Percentiles rank a stretch among this genome's conserved stretches.
These are phyloP conservation scores for Lottia scabra DNA, from an alignment of 2,888 invertebrate species.

Conservation along the genomic window DNA sequence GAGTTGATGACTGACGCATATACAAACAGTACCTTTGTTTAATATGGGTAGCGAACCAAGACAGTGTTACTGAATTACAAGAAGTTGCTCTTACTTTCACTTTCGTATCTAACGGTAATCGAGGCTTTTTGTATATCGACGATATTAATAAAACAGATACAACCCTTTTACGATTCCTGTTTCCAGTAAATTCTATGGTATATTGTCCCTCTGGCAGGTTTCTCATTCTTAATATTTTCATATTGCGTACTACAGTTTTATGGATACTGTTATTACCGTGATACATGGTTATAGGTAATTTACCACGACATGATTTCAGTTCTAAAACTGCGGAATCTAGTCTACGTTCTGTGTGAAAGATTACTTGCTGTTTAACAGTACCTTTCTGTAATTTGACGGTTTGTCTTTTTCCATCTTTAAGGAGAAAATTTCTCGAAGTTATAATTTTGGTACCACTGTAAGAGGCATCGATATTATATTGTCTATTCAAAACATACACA, in stretches of 20 bases:
- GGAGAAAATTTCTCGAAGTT: slow-evolving; percentile 38
- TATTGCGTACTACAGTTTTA: slow-evolving; percentile 40
- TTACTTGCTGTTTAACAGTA: slow-evolving; percentile 18
- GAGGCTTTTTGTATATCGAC: slow-evolving; percentile 51
- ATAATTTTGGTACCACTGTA: slow-evolving; percentile 68
- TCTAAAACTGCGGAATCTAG: slow-evolving; percentile 30
- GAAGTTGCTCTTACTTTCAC: slow-evolving; percentile 56
- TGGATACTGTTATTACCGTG: slow-evolving; percentile 29
- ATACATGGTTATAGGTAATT: slow-evolving; percentile 40
- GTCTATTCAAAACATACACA: slow-evolving; percentile 73
- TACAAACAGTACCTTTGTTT: slow-evolving; percentile 66
- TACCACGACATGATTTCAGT: slow-evolving; percentile 43
- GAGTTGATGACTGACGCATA: slow-evolving; percentile 44
- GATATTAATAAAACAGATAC: slow-evolving; percentile 43
- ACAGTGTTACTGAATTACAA: slow-evolving; percentile 63
- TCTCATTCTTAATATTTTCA: slow-evolving; percentile 40
- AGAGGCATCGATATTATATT: slow-evolving; percentile 72
- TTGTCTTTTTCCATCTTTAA: slow-evolving; percentile 50
- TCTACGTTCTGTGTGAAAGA: slow-evolving; percentile 24
- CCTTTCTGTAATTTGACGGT: slow-evolving; percentile 31
- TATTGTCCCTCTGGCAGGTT: slow-evolving; percentile 46
- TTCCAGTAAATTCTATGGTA: slow-evolving; percentile 37
- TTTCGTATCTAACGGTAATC: slow-evolving; percentile 53
- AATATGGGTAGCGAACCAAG: slow-evolving; percentile 62
- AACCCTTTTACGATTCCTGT: slow-evolving; percentile 34